Evolutionary conservation across 2,888 invertebrate genomes (phyloP), one percentile per base, ranked within the genome.

Genomic region (Vandiemenella viatica): DNA sequence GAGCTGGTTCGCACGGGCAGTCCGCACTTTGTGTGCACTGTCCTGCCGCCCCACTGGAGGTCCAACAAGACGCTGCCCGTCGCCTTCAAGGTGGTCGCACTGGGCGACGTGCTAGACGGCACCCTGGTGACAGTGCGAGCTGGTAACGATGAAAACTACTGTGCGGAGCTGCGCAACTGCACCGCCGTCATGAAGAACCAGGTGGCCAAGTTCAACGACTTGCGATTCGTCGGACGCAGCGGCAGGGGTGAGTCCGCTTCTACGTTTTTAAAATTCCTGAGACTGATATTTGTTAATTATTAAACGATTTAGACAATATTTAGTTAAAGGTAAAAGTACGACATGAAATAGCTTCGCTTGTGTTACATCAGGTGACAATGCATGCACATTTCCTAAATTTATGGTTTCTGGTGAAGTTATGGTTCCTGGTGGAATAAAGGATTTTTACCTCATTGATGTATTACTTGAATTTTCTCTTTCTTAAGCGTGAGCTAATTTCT

Each of bases 101-200:
- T 96, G 48, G 91, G 93, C 8, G 95, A 95, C 60, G 83, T 97
- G 17, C 84, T 86, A 58, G 96, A 98, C 65, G 96, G 96, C 1
- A 98, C 97, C 26, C 74, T 90, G 69, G 96, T 98, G 56, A 90
- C 90, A 7, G 89, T 98, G 37, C 73, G 88, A 38, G 97, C 96
- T 16, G 97, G 97, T 17, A 98, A 98, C 69, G 97, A 98, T 62
- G 97, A 98, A 70, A 97, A 96, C 71, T 92, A 83, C 66, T 92
- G 90, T 65, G 96, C 92, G 37, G 97, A 98, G 67, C 69, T 96
- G 59, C 71, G 93, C 62, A 98, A 98, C 70, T 86, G 85, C 59
- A 88, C 90, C 46, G 92, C 97, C 23, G 83, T 93, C 62, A 92
- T 97, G 87, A 95, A 95, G 74, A 93, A 95, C 68, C 92, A 95